Conservation (phyloP, 2,888 invertebrate species). For the Bellardia bayeri region DNA sequence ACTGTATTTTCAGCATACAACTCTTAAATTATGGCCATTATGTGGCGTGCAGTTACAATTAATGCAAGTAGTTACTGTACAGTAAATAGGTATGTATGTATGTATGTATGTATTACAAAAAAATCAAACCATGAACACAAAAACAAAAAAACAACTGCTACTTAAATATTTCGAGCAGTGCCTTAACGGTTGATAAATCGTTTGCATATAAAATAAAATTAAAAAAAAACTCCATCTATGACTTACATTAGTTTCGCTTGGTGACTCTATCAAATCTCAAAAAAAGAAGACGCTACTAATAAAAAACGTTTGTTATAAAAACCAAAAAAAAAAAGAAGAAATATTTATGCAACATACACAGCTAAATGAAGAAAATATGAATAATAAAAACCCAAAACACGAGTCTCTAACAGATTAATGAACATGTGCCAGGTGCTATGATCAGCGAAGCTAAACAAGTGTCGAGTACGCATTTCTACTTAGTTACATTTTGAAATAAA, state of each 20-base stretch:
- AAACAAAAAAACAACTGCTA: slow-evolving; percentile 25
- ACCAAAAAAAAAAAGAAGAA: slow-evolving; percentile 37
- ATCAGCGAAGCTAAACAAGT: slow-evolving; percentile 71
- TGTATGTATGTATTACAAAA: no score
- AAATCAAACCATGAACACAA: slow-evolving; percentile 14
- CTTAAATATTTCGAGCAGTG: slow-evolving; percentile 31
- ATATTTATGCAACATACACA: slow-evolving; percentile 47
- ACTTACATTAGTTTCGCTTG: slow-evolving; percentile 75
- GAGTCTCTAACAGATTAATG: slow-evolving; percentile 67
- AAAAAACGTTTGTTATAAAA: slow-evolving; percentile 39
- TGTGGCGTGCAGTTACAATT: slow-evolving; percentile 62
- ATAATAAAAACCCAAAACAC: slow-evolving; percentile 55
- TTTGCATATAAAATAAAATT: slow-evolving; percentile 58
- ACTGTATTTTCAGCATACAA: slow-evolving; percentile 47
- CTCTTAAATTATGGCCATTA: slow-evolving; percentile 45
- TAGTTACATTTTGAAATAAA: slow-evolving; percentile 74
- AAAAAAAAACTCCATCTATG: slow-evolving; percentile 50
- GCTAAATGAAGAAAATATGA: slow-evolving; percentile 36
- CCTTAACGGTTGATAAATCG: slow-evolving; percentile 72
- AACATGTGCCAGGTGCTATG: slow-evolving; percentile 74
- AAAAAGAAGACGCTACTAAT: slow-evolving; percentile 15
- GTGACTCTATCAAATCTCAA: slow-evolving; percentile 74
- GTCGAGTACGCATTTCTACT: slow-evolving; percentile 76
- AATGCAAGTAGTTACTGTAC: slow-evolving; percentile 49
- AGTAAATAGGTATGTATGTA: not conserved